A percentile compares a stretch with the other conserved stretches of the same genome.
phyloP scores from a whole-genome alignment of 64 coral and sea anemone genomes.

The Astreopora myriophthalma region DNA sequence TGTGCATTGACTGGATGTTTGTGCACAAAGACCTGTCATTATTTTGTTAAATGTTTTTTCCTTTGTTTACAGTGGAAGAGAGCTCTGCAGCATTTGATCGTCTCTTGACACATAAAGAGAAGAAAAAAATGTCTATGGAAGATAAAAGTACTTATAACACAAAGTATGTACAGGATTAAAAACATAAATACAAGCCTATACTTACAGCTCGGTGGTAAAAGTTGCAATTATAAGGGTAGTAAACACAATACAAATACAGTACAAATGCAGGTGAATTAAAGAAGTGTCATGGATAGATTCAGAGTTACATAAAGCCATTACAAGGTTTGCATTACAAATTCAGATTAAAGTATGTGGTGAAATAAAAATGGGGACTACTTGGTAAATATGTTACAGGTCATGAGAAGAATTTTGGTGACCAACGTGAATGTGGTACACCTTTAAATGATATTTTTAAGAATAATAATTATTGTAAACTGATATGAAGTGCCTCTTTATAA shows the following conservation, averaged over 20 bases:
- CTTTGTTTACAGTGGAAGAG: background rate
- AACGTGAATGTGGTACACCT: too few relatives aligned
- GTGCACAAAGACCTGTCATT: background rate
- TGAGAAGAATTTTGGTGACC: background rate
- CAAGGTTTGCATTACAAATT: background rate
- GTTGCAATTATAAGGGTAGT: background rate
- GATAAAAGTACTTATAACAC: background rate
- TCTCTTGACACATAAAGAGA: background rate
- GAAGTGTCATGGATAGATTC: background rate
- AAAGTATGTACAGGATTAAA: background rate
- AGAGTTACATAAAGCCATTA: background rate
- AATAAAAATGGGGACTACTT: background rate
- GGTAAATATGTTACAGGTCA: background rate
- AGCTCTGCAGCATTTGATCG: background rate
- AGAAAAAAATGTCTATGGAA: background rate
- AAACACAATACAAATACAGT: background rate
- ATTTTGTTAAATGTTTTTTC: background rate
- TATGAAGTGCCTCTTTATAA: background rate
- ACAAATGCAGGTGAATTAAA: background rate
- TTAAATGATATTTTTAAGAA: background rate
- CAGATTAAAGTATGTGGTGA: background rate
- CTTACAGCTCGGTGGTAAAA: background rate
- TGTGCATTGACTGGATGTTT: background rate
- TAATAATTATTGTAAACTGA: background rate
- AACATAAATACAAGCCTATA: background rate